Evolutionary conservation across 2,797 vertebrate species (phyloP).

Genomic region (Melanotaenia boesemani): DNA sequence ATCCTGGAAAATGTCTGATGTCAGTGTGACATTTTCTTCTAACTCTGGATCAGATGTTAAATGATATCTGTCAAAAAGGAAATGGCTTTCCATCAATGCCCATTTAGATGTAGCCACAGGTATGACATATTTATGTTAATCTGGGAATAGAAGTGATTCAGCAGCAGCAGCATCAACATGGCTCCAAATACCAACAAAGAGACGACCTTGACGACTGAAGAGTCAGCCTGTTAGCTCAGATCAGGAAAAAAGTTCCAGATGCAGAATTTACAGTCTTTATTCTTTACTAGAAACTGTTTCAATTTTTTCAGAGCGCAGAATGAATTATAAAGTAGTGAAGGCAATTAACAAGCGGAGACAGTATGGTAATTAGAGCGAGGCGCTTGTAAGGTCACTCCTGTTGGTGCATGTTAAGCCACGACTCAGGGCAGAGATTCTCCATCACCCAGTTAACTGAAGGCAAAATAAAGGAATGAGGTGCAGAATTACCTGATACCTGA

Average conservation of each 20-base stretch:
- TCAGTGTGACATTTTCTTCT: slow-evolving; percentile 45
- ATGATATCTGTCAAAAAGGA: slow-evolving; percentile 70
- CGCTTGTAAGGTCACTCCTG: slow-evolving; percentile 87
- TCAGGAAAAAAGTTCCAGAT: slow-evolving; percentile 15
- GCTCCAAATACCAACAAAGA: slow-evolving; percentile 69
- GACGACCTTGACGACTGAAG: slow-evolving; percentile 48
- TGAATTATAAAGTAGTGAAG: slow-evolving; percentile 83
- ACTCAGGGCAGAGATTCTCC: slow-evolving; percentile 79
- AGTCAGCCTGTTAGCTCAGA: slow-evolving; percentile 39
- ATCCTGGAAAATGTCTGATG: slow-evolving; percentile 50
- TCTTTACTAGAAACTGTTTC: slow-evolving; percentile 63
- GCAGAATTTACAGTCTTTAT: slow-evolving; percentile 58
- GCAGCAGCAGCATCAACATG: slow-evolving; percentile 5
- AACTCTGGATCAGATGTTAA: slow-evolving; percentile 58
- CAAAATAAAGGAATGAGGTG: slow-evolving; percentile 74
- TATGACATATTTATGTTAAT: slow-evolving; percentile 66
- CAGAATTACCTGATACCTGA: slow-evolving; percentile 68
- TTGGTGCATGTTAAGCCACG: slow-evolving; percentile 86
- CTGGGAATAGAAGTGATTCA: slow-evolving; percentile 35
- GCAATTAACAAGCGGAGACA: slow-evolving; percentile 86
- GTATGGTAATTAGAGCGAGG: slow-evolving; percentile 84
- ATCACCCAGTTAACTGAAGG: slow-evolving; percentile 77
- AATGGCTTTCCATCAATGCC: slow-evolving; percentile 58
- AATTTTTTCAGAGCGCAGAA: slow-evolving; percentile 78
- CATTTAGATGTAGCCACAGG: slow-evolving; percentile 58